Evolutionary conservation across 2,797 vertebrate genomes (phyloP).

Genomic region (Rhinogobio ventralis): DNA sequence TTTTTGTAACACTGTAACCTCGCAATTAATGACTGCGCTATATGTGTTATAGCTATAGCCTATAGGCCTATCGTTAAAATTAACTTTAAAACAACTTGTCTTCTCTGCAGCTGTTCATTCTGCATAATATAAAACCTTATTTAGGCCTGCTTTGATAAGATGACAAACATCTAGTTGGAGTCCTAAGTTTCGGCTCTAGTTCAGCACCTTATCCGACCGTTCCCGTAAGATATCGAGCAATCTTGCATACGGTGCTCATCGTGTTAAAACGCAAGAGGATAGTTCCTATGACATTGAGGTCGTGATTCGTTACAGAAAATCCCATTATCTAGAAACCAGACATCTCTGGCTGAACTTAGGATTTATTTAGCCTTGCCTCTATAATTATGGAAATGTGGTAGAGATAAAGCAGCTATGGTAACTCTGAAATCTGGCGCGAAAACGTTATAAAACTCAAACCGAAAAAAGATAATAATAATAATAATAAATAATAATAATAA

Average conservation of each 20-base stretch:
- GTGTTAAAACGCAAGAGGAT: not conserved
- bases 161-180: not conserved
- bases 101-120: not conserved
- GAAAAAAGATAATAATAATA: not conserved
- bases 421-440: not conserved
- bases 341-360: not conserved
- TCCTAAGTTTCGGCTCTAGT: no score
- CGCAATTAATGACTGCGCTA: not conserved
- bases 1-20: not conserved
- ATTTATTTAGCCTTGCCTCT: not conserved
- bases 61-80: not conserved
- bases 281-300: not conserved
- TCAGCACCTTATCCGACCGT: not conserved
- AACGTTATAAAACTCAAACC: not conserved
- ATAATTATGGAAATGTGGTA: not conserved
- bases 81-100: no score
- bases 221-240: not conserved
- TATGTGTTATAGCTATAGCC: not conserved
- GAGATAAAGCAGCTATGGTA: not conserved
- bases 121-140: not conserved
- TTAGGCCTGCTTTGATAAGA: not conserved
- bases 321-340: not conserved
- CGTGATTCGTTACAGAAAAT: not conserved
- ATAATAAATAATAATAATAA: not conserved
- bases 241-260: not conserved